Evolutionary conservation across 2,797 vertebrate species (phyloP).

Genomic region (Liparis tanakae): DNA sequence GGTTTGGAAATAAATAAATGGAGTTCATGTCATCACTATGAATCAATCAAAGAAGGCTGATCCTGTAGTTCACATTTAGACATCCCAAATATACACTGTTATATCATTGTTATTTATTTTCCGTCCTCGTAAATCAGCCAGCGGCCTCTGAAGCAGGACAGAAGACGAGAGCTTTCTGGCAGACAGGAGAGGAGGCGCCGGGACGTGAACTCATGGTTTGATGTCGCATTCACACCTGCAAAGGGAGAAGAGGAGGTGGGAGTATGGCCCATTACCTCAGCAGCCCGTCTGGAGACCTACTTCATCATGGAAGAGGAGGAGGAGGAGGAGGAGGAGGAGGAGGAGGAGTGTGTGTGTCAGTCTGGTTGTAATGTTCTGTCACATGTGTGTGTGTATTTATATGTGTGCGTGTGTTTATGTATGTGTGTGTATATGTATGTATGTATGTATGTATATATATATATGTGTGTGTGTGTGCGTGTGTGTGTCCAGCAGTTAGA

Average conservation of each 20-base stretch:
- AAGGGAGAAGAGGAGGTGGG: constrained; percentile 28
- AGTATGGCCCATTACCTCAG: constrained; percentile 64
- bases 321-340: constrained; percentile 28
- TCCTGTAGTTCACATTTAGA: background rate
- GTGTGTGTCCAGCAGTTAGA: background rate
- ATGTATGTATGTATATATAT: no score
- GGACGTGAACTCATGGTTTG: constrained; percentile 37
- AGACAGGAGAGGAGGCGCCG: constrained; percentile 18
- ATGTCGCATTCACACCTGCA: constrained; percentile 29
- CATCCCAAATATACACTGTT: background rate
- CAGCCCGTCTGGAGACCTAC: constrained; percentile 50
- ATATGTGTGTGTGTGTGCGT: background rate
- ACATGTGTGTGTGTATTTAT: constrained; percentile 20
- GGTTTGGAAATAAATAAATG: background rate
- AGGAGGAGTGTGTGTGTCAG: constrained; percentile 27
- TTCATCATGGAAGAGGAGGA: constrained; percentile 51
- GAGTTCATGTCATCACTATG: background rate
- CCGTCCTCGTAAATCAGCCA: constrained; percentile 1
- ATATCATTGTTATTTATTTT: background rate
- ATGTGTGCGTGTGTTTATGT: background rate
- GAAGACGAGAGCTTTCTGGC: constrained; percentile 13
- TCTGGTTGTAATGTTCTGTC: constrained; percentile 43
- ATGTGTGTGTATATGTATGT: background rate
- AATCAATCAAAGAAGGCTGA: background rate
- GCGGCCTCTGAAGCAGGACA: background rate